Base-by-base conservation (phyloP, 2,888 invertebrate species). In the Dryobota labecula region DNA sequence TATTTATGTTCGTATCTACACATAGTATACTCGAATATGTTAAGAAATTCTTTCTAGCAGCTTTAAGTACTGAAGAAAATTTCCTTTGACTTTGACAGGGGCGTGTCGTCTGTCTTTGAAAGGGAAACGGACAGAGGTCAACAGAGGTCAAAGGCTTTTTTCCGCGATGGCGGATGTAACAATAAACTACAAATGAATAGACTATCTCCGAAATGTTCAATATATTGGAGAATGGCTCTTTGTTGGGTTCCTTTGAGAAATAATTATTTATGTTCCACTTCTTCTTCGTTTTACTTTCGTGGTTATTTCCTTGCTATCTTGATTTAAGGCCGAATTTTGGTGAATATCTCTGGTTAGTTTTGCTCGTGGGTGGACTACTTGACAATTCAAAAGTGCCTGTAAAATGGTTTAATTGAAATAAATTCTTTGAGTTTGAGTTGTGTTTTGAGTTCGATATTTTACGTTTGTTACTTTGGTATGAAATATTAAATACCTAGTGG, bases 181-280 rank as follows among this genome's bases (percentile, higher is more conserved):
- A 73, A 82, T 76, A 71, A 72, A 80, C 41, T 67, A 76, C 70
- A 78, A 66, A 71, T 70, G 73, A 77, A 85, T 72, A 68, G 51
- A 24, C 53, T 60, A 63, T 74, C 70, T 67, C 49, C 61, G 56
- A 45, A 76, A 74, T 72, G 65, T 27, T 62, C 33, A 63, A 70
- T 82, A 73, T 71, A 80, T 41, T 72, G 51, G 38, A 18, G n/a
- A 47, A 62, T 36, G 20, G 38, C n/a, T 60, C 38, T 61, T 80
- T 79, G 57, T 73, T 56, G 43, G n/a, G 33, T 61, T 72, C 62
- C 24, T 57, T 62, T 79, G n/a, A 53, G 47, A 76, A 64, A 58
- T 58, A 60, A 61, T 78, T 75, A 71, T 58, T 70, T 30, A 62
- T 49, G 56, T 33, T 24, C 45, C 15, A 56, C 33, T 63, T 74